Evolutionary conservation across 1,140 invertebrate genomes (phyloP).

Genomic region (Heliothis subflexa): DNA sequence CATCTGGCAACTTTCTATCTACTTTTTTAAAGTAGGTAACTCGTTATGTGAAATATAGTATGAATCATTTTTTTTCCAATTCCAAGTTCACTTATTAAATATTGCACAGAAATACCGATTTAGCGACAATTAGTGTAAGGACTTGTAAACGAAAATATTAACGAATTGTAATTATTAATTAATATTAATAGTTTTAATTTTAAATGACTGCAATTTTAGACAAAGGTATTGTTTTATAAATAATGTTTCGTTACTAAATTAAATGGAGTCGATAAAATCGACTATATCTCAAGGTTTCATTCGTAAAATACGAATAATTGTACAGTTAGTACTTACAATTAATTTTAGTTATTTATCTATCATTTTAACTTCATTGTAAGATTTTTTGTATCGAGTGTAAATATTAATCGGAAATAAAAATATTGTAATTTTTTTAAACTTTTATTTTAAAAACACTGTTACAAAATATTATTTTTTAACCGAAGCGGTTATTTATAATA

Average conservation of each 20-base stretch:
- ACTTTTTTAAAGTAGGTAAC: no score
- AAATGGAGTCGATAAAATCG: constrained; percentile 15
- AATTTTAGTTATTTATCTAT: constrained; percentile 18
- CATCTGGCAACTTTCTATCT: no score
- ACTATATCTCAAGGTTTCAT: constrained; percentile 10
- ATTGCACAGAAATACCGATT: no score
- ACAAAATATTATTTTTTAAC: constrained; percentile 25
- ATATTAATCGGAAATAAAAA: constrained; percentile 20
- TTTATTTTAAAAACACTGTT: constrained; percentile 31
- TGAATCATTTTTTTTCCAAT: no score
- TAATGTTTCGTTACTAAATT: constrained; percentile 12
- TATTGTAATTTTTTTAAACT: not conserved
- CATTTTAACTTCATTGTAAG: constrained; percentile 15
- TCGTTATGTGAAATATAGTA: no score
- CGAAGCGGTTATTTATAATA: constrained; percentile 15
- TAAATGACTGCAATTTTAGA: not conserved
- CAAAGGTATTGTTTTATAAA: not conserved
- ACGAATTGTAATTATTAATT: not conserved
- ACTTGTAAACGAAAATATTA: not conserved
- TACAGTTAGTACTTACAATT: not conserved
- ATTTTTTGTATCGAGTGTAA: constrained; percentile 33
- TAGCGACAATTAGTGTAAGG: not conserved
- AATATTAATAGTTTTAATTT: not conserved
- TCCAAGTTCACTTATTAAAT: no score
- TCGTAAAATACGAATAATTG: constrained; percentile 20